Evolutionary conservation across 2,113 vertebrate genomes (phyloP), one percentile per base, ranked within the genome.

Genomic region (Corydoras sp.): DNA sequence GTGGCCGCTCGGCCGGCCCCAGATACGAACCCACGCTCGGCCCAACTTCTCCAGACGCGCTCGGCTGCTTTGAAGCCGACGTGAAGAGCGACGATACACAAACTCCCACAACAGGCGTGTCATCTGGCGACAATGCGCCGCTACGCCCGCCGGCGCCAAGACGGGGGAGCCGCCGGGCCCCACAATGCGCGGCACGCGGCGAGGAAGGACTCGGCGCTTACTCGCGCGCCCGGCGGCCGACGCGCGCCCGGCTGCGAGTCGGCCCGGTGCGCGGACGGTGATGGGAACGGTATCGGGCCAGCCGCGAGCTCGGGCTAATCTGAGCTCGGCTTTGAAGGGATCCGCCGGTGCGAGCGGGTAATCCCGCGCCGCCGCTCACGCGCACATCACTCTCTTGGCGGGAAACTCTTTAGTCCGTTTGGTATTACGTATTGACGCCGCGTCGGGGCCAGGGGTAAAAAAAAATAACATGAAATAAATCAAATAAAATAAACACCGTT

Each of bases 251-350:
- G 59, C 4, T 12, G 24, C 60, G 65, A 65, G 53, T 43, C 61
- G 14, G 10, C 12, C 62, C 6, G 58, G 53, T 50, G 63, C 18
- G 62, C 68, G 67, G 64, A 72, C 49, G 66, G 51, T 60, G 68
- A 65, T 35, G 60, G 59, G 70, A 35, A 72, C 43, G n/a, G 64
- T 71, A 60, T 51, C 48, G 65, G 30, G 58, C 67, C 68, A 63
- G 49, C 60, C 64, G 64, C 72, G 55, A 71, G 64, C 66, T 59
- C 59, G 58, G n/a, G 64, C 58, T 78, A 75, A 78, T 78, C 77
- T 72, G 58, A 75, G 49, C 62, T 71, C 62, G 68, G 73, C 64
- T 75, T 72, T 62, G 75, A 62, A 75, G 67, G 64, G 65, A 62
- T 68, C 65, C 66, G 68, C 9, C 43, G 62, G 68, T 72, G 68